Base-by-base conservation (phyloP, 2,888 invertebrate genomes). In the Drosophila pullipes region DNA sequence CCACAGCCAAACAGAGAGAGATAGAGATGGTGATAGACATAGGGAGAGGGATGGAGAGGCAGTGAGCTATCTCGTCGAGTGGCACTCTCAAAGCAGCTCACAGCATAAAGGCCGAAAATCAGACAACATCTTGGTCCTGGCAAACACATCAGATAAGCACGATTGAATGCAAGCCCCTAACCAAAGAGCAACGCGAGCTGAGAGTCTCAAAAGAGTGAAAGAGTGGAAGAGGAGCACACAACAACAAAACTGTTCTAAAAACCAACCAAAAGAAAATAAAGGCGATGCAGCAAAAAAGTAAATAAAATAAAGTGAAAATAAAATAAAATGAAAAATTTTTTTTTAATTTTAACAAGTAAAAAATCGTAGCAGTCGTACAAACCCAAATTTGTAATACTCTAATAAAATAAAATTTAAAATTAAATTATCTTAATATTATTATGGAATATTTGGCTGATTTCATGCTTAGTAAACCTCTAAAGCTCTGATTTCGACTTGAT, bases 71-170 rank as follows among this genome's bases (percentile, higher is more conserved):
- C 68, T 61, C 28, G 58, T 70, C 69, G 69, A 71, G 68, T 74
- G 69, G 52, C 83, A 59, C 68, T 63, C 86, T 85, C 74, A 85
- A 75, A 79, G 82, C 62, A 66, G 66, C 64, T 69, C 71, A 54
- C 60, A 84, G 83, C 78, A 85, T 90, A 89, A 83, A 91, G 85
- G 87, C 88, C 90, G 35, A 85, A 87, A 89, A 89, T 85, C 85
- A 85, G 88, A 84, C 91, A 85, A 85, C 91, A 91, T 85, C 90
- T 91, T 87, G 69, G 81, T 73, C 66, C 76, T 75, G 81, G 73
- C 78, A 65, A 68, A 78, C 78, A 78, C 80, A 85, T 85, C 85
- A 89, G 91, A 85, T 85, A 85, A 79, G 79, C 69, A 69, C 81
- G 88, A 89, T 91, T 91, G 89, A 91, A 91, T 91, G 76, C 85